Percentiles rank a stretch among this genome's conserved stretches.
These are phyloP conservation scores for Calonectris borealis DNA, from an alignment of 2,113 vertebrate genomes.

Conservation along the genomic window DNA sequence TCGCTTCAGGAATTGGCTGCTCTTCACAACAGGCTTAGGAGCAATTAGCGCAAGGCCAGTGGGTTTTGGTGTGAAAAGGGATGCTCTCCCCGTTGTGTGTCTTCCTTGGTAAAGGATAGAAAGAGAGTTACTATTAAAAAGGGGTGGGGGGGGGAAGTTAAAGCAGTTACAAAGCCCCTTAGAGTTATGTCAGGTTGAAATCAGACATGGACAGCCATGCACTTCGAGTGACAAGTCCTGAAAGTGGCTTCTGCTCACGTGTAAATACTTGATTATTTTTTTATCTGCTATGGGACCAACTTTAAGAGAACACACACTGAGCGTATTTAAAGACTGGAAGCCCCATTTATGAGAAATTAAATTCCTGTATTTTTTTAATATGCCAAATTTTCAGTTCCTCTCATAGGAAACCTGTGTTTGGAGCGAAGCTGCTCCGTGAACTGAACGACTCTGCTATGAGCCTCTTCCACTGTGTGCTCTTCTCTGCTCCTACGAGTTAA, in stretches of 20 bases:
- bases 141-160: accelerated
- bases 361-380: background rate
- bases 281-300: background rate
- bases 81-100: background rate
- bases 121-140: background rate
- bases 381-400: background rate
- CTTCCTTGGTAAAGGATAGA: background rate
- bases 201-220: background rate
- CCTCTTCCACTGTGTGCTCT: background rate
- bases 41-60: background rate
- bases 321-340: background rate
- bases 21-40: background rate
- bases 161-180: background rate
- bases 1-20: background rate
- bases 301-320: background rate
- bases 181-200: background rate
- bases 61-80: background rate
- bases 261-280: background rate
- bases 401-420: background rate
- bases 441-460: background rate
- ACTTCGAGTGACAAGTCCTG: background rate
- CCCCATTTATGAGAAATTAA: conserved; percentile 11
- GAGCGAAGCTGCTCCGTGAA: background rate
- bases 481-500: background rate
- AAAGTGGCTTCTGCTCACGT: background rate